A percentile compares a stretch with the other conserved stretches of the same genome.
These are phyloP conservation scores for Eristalis tenax DNA, from an alignment of 2,888 invertebrate genomes.

Conservation along the genomic window DNA sequence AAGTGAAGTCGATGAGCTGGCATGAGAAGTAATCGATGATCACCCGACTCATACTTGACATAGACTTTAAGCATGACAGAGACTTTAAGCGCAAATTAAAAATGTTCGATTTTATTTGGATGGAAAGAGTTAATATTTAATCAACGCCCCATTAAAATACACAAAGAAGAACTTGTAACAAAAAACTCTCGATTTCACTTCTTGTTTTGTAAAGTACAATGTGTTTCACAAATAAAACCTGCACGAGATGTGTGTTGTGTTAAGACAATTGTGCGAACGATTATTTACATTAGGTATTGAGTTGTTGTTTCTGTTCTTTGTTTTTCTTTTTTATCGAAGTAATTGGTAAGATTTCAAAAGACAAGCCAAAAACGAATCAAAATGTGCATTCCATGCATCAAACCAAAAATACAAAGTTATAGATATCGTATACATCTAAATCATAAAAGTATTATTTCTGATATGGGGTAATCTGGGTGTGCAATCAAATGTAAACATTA, in stretches of 20 bases:
- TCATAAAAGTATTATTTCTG: background rate
- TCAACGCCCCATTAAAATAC: background rate
- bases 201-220: background rate
- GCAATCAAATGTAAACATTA: constrained; percentile 11
- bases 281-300: constrained; percentile 20
- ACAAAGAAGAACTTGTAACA: background rate
- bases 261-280: background rate
- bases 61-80: too few relatives aligned
- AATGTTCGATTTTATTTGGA: background rate
- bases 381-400: constrained; percentile 48
- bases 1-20: too few relatives aligned
- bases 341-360: background rate
- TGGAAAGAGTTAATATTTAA: constrained; percentile 19
- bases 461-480: constrained; percentile 7
- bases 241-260: background rate
- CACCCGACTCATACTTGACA: too few relatives aligned
- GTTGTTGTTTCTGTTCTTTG: background rate
- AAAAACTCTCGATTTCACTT: background rate
- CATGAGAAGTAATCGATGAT: too few relatives aligned
- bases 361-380: constrained; percentile 35
- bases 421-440: background rate
- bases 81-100: too few relatives aligned
- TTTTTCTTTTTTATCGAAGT: background rate
- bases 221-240: constrained; percentile 4
- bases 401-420: background rate